Conservation (phyloP, 2,888 invertebrate genomes). For the Scelioninae gen. 1 region DNA sequence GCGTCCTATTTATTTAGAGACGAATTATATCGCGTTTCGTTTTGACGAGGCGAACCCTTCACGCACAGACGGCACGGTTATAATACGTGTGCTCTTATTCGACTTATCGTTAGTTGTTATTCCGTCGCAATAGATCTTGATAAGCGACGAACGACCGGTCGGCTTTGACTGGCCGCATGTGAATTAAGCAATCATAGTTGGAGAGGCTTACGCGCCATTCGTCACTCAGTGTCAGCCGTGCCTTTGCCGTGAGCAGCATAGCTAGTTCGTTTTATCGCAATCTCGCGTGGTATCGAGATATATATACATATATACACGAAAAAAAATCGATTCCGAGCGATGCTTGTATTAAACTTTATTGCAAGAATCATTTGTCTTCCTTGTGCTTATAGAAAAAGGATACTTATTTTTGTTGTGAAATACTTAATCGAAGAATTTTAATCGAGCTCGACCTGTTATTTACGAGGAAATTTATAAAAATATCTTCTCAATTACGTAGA, state of each 20-base stretch:
- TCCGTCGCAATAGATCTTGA: too few species aligned
- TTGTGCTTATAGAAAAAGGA: slow-evolving; percentile 60
- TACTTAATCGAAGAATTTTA: slow-evolving; percentile 54
- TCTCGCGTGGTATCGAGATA: slow-evolving; percentile 72
- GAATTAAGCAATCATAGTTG: slow-evolving; percentile 81
- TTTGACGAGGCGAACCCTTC: too few species aligned
- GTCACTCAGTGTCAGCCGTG: slow-evolving; percentile 79
- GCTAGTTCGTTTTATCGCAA: slow-evolving; percentile 74
- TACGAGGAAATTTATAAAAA: slow-evolving; percentile 45
- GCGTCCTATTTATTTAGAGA: too few species aligned
- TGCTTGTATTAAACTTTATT: slow-evolving; percentile 63
- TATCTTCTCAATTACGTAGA: slow-evolving; percentile 48
- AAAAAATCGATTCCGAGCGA: slow-evolving; percentile 66
- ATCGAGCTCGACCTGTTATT: slow-evolving; percentile 50
- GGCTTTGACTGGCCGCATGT: too few species aligned
- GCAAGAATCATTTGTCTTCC: slow-evolving; percentile 67
- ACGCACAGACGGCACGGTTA: too few species aligned
- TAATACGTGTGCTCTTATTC: too few species aligned
- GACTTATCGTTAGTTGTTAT: too few species aligned
- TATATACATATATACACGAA: slow-evolving; percentile 58
- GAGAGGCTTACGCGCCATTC: slow-evolving; percentile 77
- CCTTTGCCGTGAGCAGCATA: slow-evolving; percentile 76
- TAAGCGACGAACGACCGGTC: too few species aligned
- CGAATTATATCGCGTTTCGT: too few species aligned
- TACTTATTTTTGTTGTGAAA: slow-evolving; percentile 58